Percentiles rank a stretch among this genome's conserved stretches.
Conservation (phyloP, 2,888 invertebrate species). For the Cephalotes varians region DNA sequence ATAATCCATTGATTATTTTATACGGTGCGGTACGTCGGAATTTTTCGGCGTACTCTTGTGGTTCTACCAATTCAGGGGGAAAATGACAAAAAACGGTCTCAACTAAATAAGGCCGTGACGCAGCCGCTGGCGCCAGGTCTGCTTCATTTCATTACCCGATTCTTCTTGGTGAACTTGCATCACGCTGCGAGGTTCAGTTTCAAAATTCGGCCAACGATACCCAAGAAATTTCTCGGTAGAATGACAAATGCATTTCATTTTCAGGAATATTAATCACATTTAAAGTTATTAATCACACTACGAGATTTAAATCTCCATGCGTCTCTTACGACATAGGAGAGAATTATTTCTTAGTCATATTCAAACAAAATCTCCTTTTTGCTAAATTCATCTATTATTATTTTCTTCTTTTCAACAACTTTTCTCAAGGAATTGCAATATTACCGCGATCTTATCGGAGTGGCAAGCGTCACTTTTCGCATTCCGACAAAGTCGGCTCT, state of each 20-base stretch:
- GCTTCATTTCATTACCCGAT: slow-evolving; percentile 83
- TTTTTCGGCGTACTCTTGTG: slow-evolving; percentile 62
- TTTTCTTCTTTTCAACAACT: background rate
- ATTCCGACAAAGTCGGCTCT: slow-evolving; percentile 71
- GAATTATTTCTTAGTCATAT: background rate
- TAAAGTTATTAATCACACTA: too few species aligned
- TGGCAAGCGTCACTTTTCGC: slow-evolving; percentile 67
- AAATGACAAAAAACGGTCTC: slow-evolving; percentile 71
- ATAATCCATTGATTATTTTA: slow-evolving; percentile 31
- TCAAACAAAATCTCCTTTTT: background rate
- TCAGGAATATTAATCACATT: slow-evolving; percentile 35
- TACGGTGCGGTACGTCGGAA: slow-evolving; percentile 1
- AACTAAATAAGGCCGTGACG: slow-evolving; percentile 80
- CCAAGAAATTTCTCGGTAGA: slow-evolving; percentile 20
- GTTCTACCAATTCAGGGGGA: slow-evolving; percentile 56
- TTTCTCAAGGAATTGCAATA: slow-evolving; percentile 66
- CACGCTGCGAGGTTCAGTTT: slow-evolving; percentile 59
- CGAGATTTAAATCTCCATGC: background rate
- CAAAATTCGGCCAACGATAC: slow-evolving; percentile 53
- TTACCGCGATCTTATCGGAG: slow-evolving; percentile 70
- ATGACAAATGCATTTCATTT: slow-evolving; percentile 44
- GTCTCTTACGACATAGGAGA: too few species aligned
- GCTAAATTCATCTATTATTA: slow-evolving; percentile 5
- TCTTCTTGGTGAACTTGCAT: slow-evolving; percentile 78
- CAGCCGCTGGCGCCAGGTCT: slow-evolving; percentile 81